Evolutionary conservation across 2,113 vertebrate species (phyloP).

Genomic region (Campylomormyrus tamandua): DNA sequence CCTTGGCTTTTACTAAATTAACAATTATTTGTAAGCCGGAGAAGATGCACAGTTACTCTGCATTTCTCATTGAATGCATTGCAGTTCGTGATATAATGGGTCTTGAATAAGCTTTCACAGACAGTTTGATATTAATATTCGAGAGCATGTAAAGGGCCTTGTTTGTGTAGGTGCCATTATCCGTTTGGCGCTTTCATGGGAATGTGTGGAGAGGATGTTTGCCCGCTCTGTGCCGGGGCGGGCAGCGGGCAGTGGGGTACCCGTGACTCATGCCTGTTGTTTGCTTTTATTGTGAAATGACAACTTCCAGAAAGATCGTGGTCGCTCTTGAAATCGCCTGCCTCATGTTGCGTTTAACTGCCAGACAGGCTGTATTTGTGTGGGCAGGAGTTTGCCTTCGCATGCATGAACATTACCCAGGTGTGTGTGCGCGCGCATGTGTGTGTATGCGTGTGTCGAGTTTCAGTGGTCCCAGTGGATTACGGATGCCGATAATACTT

Average conservation of each 20-base stretch:
- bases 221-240: neutral
- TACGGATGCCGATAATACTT: neutral
- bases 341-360: neutral
- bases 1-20: neutral
- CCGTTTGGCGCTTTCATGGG: neutral
- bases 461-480: neutral
- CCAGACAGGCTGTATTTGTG: neutral
- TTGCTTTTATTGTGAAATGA: neutral
- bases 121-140: neutral
- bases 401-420: neutral
- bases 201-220: neutral
- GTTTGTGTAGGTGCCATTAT: neutral
- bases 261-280: neutral
- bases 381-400: neutral
- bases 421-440: neutral
- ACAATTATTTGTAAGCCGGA: neutral
- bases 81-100: neutral
- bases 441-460: neutral
- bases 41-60: neutral
- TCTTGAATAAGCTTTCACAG: neutral
- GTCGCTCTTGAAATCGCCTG: neutral
- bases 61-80: neutral
- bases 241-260: neutral
- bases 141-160: neutral
- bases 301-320: neutral